Evolutionary conservation across 1,140 invertebrate genomes (phyloP).

Genomic region (Hydropsyche tenuis): DNA sequence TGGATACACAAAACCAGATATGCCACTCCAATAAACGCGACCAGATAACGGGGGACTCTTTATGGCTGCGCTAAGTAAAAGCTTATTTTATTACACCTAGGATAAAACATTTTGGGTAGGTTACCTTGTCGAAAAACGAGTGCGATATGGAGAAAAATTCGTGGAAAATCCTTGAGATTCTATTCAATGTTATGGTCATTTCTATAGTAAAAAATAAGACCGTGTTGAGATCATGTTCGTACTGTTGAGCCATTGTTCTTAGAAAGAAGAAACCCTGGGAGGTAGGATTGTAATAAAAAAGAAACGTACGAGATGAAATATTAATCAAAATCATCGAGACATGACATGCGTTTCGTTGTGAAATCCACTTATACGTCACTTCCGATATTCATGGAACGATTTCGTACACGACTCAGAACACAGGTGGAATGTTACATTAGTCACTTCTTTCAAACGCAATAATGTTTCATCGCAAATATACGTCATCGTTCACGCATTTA

Average conservation of each 20-base stretch:
- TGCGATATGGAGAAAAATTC: too few relatives aligned
- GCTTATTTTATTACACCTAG: constrained; percentile 11
- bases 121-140: background rate
- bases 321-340: constrained; percentile 41
- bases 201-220: background rate
- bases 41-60: constrained; percentile 1
- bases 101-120: background rate
- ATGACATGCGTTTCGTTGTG: background rate
- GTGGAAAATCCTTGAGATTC: too few relatives aligned
- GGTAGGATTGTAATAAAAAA: constrained; percentile 13
- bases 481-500: too few relatives aligned
- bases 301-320: constrained; percentile 27
- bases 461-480: too few relatives aligned
- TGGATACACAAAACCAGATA: background rate
- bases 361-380: too few relatives aligned
- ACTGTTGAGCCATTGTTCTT: constrained; percentile 38
- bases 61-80: constrained; percentile 18
- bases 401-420: too few relatives aligned
- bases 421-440: too few relatives aligned
- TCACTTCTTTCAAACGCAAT: too few relatives aligned
- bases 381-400: too few relatives aligned
- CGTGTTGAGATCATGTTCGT: background rate
- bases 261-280: constrained; percentile 27
- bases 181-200: too few relatives aligned
- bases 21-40: background rate